A percentile compares a stretch with the other conserved stretches of the same genome.
Evolutionary conservation across 2,888 invertebrate species (phyloP).

Genomic region (Heliconius erato): DNA sequence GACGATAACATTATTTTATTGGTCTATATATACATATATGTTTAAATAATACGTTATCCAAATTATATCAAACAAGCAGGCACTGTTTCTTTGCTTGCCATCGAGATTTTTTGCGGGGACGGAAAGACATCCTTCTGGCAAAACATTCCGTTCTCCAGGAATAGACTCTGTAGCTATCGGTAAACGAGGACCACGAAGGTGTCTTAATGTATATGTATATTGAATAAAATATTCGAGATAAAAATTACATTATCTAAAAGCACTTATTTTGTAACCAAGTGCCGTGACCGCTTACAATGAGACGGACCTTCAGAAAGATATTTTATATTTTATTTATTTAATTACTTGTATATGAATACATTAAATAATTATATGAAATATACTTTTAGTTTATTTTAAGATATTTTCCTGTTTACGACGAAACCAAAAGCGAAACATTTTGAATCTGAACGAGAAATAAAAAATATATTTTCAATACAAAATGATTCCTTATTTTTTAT

Average conservation of each 20-base stretch:
- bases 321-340: neutral
- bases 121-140: too few species aligned
- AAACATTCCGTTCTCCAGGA: too few species aligned
- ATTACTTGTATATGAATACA: neutral
- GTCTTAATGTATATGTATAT: too few species aligned
- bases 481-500: neutral
- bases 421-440: neutral
- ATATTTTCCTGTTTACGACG: neutral
- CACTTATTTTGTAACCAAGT: neutral
- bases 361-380: neutral
- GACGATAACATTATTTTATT: neutral
- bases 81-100: too few species aligned
- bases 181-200: too few species aligned
- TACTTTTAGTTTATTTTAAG: neutral
- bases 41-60: too few species aligned
- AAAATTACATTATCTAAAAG: neutral
- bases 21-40: neutral
- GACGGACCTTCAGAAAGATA: neutral
- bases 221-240: too few species aligned
- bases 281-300: slow-evolving; percentile 1
- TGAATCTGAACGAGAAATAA: neutral
- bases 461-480: neutral
- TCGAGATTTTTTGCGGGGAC: too few species aligned
- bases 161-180: too few species aligned
- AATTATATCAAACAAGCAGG: too few species aligned